Percentiles rank a stretch among this genome's conserved stretches.
Evolutionary conservation across 1,140 invertebrate species (phyloP).

Genomic region (Cherax quadricarinatus): DNA sequence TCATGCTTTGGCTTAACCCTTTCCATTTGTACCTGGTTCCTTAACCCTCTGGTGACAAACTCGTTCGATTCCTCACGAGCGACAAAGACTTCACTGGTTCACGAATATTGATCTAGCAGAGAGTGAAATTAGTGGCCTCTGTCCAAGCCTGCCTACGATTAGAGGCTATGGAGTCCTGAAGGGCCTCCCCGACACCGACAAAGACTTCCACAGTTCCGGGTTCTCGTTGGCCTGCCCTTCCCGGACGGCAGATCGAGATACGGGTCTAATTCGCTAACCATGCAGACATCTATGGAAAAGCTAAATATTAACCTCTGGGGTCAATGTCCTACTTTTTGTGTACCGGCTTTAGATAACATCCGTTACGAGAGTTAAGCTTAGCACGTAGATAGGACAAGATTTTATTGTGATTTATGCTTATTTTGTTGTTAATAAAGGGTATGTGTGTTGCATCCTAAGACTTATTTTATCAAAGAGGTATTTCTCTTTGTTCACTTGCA

Average conservation of each 20-base stretch:
- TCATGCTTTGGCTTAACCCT: conserved; percentile 63
- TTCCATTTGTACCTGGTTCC: conserved; percentile 59
- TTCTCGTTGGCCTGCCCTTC: not conserved
- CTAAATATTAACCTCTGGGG: conserved; percentile 37
- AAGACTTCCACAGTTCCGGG: not conserved
- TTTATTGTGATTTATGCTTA: too few species aligned
- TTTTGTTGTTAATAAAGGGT: too few species aligned
- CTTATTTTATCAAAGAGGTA: too few species aligned
- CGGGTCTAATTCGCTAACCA: conserved; percentile 41
- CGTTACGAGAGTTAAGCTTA: not conserved
- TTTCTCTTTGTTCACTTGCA: too few species aligned
- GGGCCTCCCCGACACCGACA: not conserved
- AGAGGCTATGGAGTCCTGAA: not conserved
- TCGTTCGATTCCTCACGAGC: conserved; percentile 46
- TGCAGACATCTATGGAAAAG: conserved; percentile 39
- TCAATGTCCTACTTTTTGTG: conserved; percentile 51
- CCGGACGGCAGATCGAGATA: conserved; percentile 1
- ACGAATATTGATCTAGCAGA: not conserved
- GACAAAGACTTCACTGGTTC: conserved; percentile 16
- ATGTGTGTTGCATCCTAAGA: too few species aligned
- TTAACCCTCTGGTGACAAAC: conserved; percentile 63
- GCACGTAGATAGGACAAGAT: not conserved
- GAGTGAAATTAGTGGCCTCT: not conserved
- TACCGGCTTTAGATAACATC: conserved; percentile 27
- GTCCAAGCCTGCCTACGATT: not conserved